These are phyloP conservation scores for Oreochromis niloticus DNA, from an alignment of 2,113 vertebrate genomes.

Conservation along the genomic window DNA sequence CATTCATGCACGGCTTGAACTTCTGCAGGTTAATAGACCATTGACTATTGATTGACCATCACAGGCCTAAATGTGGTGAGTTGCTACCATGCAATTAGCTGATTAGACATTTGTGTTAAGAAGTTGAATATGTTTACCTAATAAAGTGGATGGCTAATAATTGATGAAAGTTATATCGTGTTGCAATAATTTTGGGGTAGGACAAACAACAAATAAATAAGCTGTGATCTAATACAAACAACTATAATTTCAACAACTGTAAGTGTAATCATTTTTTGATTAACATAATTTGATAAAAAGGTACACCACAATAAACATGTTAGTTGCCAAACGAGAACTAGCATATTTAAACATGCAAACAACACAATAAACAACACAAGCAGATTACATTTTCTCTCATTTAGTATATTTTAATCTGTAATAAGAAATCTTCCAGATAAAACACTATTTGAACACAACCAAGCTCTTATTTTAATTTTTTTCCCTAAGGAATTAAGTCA, in stretches of 20 bases:
- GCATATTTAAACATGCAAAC: not conserved
- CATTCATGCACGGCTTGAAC: not conserved
- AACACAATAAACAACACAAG: not conserved
- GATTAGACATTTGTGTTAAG: not conserved
- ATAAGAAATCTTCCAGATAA: not conserved
- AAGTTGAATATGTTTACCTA: not conserved
- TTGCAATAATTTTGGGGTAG: not conserved
- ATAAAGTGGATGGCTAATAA: not conserved
- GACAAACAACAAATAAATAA: not conserved
- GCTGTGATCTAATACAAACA: conserved; percentile 1
- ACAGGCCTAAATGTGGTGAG: not conserved
- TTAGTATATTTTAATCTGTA: not conserved
- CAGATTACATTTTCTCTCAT: not conserved
- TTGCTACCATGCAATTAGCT: not conserved
- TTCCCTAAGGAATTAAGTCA: not conserved
- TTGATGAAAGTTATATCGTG: not conserved
- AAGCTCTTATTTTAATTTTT: not conserved
- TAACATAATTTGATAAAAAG: not conserved
- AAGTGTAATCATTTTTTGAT: not conserved
- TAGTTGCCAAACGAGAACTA: not conserved
- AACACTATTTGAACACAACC: not conserved
- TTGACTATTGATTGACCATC: not conserved
- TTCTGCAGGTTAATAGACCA: not conserved
- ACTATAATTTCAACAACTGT: not conserved
- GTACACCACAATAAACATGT: not conserved